Conservation (phyloP, 1,140 invertebrate genomes). For the Melipona quadrifasciata region DNA sequence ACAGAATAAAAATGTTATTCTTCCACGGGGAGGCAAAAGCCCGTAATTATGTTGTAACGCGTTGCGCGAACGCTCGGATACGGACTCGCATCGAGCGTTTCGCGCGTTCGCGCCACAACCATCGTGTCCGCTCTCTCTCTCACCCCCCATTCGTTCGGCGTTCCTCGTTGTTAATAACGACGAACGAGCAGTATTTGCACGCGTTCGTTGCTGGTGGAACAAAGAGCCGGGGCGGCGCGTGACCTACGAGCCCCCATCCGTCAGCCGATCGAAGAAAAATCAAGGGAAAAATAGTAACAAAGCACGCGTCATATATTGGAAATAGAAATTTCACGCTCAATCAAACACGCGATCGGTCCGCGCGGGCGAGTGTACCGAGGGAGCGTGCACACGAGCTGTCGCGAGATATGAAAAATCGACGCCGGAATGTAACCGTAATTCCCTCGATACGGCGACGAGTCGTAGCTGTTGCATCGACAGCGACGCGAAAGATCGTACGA, state of each 20-base stretch:
- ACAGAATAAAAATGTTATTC: conserved; percentile 51
- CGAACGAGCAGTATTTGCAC: neutral
- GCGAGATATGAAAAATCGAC: conserved; percentile 3
- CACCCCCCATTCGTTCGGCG: neutral
- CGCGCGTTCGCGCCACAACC: neutral
- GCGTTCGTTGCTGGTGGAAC: neutral
- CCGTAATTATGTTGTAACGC: conserved; percentile 53
- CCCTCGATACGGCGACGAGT: conserved; percentile 41
- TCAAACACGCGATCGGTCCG: conserved; percentile 23
- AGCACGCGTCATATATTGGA: conserved; percentile 13
- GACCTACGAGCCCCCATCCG: neutral
- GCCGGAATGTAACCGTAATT: conserved; percentile 12
- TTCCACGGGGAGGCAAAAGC: conserved; percentile 18
- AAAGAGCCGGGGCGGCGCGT: conserved; percentile 1
- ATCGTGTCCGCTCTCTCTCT: neutral
- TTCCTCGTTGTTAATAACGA: conserved; percentile 26
- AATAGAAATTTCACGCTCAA: conserved; percentile 46
- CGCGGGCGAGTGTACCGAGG: too few relatives aligned
- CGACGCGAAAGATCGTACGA: conserved; percentile 49
- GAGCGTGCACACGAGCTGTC: neutral
- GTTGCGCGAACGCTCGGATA: conserved; percentile 19
- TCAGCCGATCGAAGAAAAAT: neutral
- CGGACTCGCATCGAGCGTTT: neutral
- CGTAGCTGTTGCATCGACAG: conserved; percentile 45
- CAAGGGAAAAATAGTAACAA: conserved; percentile 8